A percentile compares a stretch with the other conserved stretches of the same genome.
These are phyloP conservation scores for Pelosia muscerda DNA, from an alignment of 2,888 invertebrate species.

Conservation along the genomic window DNA sequence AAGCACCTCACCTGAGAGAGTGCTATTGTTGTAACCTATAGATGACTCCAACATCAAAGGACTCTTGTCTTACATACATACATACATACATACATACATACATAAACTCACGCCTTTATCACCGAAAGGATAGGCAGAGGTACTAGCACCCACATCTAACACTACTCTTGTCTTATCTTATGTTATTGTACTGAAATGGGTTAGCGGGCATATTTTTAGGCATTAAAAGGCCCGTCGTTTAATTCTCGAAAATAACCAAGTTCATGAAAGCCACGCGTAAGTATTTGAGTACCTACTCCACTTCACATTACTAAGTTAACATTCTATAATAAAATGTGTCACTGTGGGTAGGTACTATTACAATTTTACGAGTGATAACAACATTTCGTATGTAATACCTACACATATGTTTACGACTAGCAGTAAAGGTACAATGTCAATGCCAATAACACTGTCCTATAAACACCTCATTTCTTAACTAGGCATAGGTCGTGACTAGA, in stretches of 20 bases:
- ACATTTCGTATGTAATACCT: background rate
- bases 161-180: too few relatives aligned
- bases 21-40: too few relatives aligned
- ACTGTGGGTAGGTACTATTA: background rate
- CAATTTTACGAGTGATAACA: background rate
- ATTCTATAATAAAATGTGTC: background rate
- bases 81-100: too few relatives aligned
- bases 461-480: constrained; percentile 56
- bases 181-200: too few relatives aligned
- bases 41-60: too few relatives aligned
- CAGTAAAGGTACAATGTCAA: constrained; percentile 66
- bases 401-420: constrained; percentile 41
- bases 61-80: too few relatives aligned
- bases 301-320: background rate
- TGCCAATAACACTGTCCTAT: constrained; percentile 61
- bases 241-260: too few relatives aligned
- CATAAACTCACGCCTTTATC: too few relatives aligned
- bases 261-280: background rate
- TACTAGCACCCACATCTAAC: too few relatives aligned
- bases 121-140: too few relatives aligned
- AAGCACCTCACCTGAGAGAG: too few relatives aligned
- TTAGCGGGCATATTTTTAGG: background rate
- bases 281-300: background rate
- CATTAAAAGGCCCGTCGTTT: too few relatives aligned
- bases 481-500: constrained; percentile 55